A percentile compares a stretch with the other conserved stretches of the same genome.
phyloP scores from a whole-genome alignment of 2,113 vertebrate species.

The Oryzias celebensis region DNA sequence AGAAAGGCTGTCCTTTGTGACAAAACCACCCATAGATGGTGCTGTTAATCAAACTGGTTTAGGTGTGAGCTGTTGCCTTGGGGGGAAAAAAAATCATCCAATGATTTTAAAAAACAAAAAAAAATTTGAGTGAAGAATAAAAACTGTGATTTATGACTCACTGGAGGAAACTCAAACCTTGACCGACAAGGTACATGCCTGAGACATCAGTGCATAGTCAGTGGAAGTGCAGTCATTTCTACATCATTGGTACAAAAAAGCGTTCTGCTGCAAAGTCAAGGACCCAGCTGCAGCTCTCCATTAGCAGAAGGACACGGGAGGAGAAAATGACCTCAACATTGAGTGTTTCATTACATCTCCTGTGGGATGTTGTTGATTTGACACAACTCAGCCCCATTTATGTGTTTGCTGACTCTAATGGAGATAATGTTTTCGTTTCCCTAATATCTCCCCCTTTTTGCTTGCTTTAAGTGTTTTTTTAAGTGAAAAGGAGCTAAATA shows the following conservation, averaged over 20 bases:
- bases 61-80: not conserved
- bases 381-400: constrained; percentile 18
- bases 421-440: not conserved
- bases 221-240: constrained; percentile 5
- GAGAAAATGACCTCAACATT: constrained; percentile 29
- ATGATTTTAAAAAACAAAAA: not conserved
- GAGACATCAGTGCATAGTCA: not conserved
- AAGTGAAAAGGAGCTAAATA: no score
- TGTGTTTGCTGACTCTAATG: not conserved
- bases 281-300: constrained; percentile 13
- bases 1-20: not conserved
- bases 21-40: not conserved
- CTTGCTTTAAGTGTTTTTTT: not conserved
- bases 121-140: not conserved
- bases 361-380: constrained; percentile 43
- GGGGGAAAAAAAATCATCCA: not conserved
- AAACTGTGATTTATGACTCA: constrained; percentile 9
- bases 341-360: constrained; percentile 52
- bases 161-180: not conserved
- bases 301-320: constrained; percentile 11
- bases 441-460: not conserved
- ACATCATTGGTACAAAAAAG: not conserved
- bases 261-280: constrained; percentile 9
- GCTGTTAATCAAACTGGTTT: not conserved
- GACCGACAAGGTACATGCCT: not conserved